Evolutionary conservation across 2,113 vertebrate genomes (phyloP).

Genomic region (Tamias sibiricus): DNA sequence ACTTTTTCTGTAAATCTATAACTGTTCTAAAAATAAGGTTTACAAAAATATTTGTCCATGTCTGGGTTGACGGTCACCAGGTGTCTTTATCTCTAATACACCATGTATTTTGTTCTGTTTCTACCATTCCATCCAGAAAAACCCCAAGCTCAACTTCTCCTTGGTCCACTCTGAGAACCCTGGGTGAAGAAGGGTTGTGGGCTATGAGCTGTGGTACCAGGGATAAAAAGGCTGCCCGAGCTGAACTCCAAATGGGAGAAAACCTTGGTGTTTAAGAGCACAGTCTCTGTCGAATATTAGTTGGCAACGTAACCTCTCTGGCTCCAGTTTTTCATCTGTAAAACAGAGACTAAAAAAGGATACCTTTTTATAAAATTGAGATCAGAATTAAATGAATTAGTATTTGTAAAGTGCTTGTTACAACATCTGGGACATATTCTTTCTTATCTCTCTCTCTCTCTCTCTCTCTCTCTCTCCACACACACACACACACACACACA

Average conservation of each 20-base stretch:
- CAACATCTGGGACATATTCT: too few species aligned
- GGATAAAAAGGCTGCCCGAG: not conserved
- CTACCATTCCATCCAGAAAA: not conserved
- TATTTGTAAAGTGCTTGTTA: not conserved
- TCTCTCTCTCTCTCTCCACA: too few species aligned
- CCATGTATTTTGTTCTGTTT: not conserved
- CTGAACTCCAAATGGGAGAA: not conserved
- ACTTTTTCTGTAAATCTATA: conserved; percentile 40
- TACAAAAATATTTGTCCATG: not conserved
- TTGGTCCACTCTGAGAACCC: not conserved
- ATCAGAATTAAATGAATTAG: not conserved
- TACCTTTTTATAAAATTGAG: not conserved
- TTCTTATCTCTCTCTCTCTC: too few species aligned
- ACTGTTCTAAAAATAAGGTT: not conserved
- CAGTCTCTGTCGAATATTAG: not conserved
- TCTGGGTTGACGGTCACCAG: not conserved
- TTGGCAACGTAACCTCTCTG: not conserved
- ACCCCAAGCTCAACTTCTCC: not conserved
- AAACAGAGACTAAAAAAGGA: not conserved
- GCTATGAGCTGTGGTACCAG: too few species aligned
- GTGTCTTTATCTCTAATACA: not conserved
- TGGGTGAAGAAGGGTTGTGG: not conserved
- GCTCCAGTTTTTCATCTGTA: not conserved
- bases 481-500: too few species aligned
- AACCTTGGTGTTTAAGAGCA: not conserved